A percentile compares a stretch with the other conserved stretches of the same genome.
Conservation (phyloP, 2,113 vertebrate species). For the Sitta europaea region DNA sequence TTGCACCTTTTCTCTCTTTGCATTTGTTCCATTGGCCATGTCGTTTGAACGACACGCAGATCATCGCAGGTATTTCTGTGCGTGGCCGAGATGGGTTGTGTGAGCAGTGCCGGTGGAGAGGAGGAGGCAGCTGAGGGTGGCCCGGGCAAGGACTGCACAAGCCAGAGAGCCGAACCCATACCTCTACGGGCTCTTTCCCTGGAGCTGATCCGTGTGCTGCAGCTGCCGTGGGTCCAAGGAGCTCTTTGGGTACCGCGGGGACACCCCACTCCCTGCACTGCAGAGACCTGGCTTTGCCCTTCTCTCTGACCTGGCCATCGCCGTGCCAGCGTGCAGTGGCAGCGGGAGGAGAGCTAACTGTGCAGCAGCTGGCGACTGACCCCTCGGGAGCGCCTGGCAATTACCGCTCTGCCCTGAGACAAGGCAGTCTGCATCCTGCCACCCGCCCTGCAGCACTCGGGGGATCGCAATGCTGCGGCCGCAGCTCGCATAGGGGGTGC, state of each 20-base stretch:
- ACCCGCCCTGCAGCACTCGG: not conserved
- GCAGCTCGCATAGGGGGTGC: rapidly evolving
- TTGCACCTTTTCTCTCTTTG: not conserved
- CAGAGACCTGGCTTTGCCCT: not conserved
- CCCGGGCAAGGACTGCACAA: not conserved
- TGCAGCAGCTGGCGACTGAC: not conserved
- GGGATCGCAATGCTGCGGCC: not conserved
- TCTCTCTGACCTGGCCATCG: not conserved
- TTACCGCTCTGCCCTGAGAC: not conserved
- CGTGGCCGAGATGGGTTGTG: rapidly evolving
- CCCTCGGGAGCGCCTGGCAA: not conserved
- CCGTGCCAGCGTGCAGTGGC: not conserved
- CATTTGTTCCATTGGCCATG: rapidly evolving
- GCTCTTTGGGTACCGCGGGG: rapidly evolving
- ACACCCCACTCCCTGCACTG: not conserved
- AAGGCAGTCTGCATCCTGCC: not conserved
- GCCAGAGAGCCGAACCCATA: rapidly evolving
- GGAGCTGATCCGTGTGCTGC: rapidly evolving
- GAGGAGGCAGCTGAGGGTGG: not conserved
- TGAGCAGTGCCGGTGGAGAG: rapidly evolving
- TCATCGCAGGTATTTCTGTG: rapidly evolving
- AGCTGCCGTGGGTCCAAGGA: not conserved
- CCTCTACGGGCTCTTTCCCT: rapidly evolving
- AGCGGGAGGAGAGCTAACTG: not conserved
- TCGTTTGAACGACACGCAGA: rapidly evolving